Base-by-base conservation (phyloP, 2,888 invertebrate genomes). In the Xylocampa areola region DNA sequence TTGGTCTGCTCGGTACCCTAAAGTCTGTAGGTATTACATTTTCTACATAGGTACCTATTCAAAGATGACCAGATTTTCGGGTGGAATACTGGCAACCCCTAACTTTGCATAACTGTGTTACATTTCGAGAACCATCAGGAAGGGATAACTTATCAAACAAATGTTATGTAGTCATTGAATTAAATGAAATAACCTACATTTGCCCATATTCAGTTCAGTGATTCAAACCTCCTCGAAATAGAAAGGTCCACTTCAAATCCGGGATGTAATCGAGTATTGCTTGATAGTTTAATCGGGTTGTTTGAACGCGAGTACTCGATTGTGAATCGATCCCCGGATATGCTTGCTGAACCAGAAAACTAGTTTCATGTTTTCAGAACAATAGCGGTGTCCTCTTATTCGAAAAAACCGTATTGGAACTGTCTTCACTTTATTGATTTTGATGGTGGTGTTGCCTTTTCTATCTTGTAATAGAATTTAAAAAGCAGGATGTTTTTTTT, bases 331-430 rank as follows among this genome's bases (percentile, higher is more conserved):
- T 47, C 37, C 35, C 29, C 25, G 27, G 13, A 40, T 39, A 11
- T 49, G 69, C 23, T 69, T 51, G 37, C 10, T 67, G 43, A 47
- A 60, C 47, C 44, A 36, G 54, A 57, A 53, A 70, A 58, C 41
- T 47, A 37, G 40, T 63, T 45, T 36, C 6, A 23, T 50, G 17
- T 39, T 35, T 45, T 14, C 23, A 27, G 35, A 32, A 49, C 35
- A 50, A 45, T 29, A 11, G 13, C 2, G 21, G 21, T 45, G 44
- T 29, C 35, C 14, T 40, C 13, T 41, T 32, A 27, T 16, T 55
- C 30, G 17, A 19, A 37, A 62, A 29, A 33, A 27, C 2, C 1
- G 21, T 21, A 21, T 21, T 4, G 21, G n/a, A n/a, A n/a, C n/a
- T n/a, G n/a, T n/a, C n/a, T n/a, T n/a, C n/a, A n/a, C n/a, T n/a